Percentiles rank a stretch among this genome's conserved stretches.
Conservation (phyloP, 2,797 vertebrate species). For the Leptodon cayanensis region DNA sequence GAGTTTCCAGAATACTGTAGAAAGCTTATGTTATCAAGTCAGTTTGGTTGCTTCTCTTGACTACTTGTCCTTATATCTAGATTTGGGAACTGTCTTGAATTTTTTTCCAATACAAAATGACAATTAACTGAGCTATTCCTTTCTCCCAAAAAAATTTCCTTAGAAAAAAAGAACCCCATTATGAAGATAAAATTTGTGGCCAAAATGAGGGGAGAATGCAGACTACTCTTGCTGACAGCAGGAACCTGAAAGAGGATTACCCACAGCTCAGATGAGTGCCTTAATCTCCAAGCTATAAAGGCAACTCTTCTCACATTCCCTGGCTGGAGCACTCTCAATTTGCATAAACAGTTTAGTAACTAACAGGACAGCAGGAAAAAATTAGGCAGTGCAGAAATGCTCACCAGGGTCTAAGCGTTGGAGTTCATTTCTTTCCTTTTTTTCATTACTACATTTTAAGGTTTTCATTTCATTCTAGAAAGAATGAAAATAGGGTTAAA, state of each 20-base stretch:
- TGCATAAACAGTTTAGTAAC: constrained; percentile 44
- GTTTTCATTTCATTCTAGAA: background rate
- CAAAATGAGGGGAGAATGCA: background rate
- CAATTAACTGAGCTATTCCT: background rate
- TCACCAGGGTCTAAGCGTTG: background rate
- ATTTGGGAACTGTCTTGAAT: background rate
- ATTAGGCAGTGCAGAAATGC: background rate
- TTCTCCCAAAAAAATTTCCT: accelerated
- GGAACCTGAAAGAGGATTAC: background rate
- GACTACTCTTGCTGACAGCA: background rate
- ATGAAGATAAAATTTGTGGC: background rate
- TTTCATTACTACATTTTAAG: background rate
- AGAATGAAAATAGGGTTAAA: background rate
- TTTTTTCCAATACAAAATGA: background rate
- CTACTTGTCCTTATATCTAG: background rate
- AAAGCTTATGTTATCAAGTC: background rate
- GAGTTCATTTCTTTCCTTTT: background rate
- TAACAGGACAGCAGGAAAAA: constrained; percentile 34
- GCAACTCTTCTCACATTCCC: background rate
- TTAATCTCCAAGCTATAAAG: constrained; percentile 24
- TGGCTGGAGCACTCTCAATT: background rate
- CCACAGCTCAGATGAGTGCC: background rate
- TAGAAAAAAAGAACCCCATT: background rate
- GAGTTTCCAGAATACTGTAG: background rate
- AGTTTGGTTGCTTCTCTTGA: background rate